A percentile compares a stretch with the other conserved stretches of the same genome.
Conservation (phyloP, 2,797 vertebrate species). For the Darevskia mixta region DNA sequence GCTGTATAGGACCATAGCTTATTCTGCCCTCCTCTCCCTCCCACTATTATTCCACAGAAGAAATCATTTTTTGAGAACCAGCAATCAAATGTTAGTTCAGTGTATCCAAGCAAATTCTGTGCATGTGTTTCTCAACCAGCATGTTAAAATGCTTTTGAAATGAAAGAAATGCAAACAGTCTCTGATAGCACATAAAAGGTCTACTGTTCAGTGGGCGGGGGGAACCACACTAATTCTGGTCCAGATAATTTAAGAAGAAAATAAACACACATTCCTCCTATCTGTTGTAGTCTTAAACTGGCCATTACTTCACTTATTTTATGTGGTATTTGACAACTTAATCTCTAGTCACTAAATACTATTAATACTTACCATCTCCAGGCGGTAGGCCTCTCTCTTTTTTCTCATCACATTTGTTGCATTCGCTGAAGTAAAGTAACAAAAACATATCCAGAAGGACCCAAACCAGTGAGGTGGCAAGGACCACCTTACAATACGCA, state of each 20-base stretch:
- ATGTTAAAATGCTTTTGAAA: neutral
- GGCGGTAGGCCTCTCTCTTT: constrained; percentile 93
- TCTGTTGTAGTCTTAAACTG: neutral
- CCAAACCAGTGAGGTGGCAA: constrained; percentile 99
- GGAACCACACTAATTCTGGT: neutral
- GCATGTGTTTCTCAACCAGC: neutral
- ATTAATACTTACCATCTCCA: constrained; percentile 85
- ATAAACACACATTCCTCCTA: neutral
- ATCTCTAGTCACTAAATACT: neutral
- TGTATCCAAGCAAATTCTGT: neutral
- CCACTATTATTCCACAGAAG: neutral
- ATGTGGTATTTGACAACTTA: neutral
- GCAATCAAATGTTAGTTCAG: neutral
- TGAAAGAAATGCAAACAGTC: neutral
- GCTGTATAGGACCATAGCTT: neutral
- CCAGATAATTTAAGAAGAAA: neutral
- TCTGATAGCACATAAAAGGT: neutral
- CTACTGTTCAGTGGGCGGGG: neutral
- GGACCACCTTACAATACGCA: constrained; percentile 97
- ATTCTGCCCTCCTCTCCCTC: neutral
- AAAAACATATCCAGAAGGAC: constrained; percentile 99
- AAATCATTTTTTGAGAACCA: too few species aligned
- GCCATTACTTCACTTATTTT: neutral
- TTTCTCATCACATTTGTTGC: constrained; percentile 97
- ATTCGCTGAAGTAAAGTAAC: constrained; percentile 90